Percentiles rank a stretch among this genome's conserved stretches.
Conservation (phyloP, 2,113 vertebrate species). For the Eulacestoma nigropectus region DNA sequence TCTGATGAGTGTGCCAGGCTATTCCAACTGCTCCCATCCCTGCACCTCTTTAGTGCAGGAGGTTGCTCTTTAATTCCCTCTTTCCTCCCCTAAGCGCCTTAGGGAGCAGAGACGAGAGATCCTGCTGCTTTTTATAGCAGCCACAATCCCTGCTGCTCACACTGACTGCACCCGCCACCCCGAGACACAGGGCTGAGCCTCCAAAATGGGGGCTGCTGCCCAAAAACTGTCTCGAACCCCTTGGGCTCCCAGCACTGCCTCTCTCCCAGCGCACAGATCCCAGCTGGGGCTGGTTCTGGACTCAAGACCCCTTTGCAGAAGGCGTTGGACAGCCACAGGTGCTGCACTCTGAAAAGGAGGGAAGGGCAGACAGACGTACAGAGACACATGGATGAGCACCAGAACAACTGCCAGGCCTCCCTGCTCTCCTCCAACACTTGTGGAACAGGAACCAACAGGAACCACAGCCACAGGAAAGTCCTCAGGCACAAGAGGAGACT, state of each 20-base stretch:
- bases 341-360: not conserved
- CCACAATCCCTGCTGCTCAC: not conserved
- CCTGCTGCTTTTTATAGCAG: conserved; percentile 47
- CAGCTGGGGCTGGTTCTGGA: not conserved
- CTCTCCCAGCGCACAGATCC: not conserved
- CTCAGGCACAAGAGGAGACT: not conserved
- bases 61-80: conserved; percentile 24
- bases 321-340: accelerated
- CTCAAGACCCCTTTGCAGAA: not conserved
- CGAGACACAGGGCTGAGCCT: not conserved
- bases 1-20: not conserved
- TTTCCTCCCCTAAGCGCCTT: conserved; percentile 50
- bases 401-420: not conserved
- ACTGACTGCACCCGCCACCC: not conserved
- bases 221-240: not conserved
- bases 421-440: not conserved
- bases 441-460: not conserved
- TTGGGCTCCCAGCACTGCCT: not conserved
- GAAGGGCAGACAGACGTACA: not conserved
- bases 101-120: not conserved
- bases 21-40: not conserved
- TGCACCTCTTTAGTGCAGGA: not conserved
- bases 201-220: not conserved
- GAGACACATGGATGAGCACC: not conserved
- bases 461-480: not conserved